Conservation (phyloP, 1,140 invertebrate species). For the Aethina tumida region DNA sequence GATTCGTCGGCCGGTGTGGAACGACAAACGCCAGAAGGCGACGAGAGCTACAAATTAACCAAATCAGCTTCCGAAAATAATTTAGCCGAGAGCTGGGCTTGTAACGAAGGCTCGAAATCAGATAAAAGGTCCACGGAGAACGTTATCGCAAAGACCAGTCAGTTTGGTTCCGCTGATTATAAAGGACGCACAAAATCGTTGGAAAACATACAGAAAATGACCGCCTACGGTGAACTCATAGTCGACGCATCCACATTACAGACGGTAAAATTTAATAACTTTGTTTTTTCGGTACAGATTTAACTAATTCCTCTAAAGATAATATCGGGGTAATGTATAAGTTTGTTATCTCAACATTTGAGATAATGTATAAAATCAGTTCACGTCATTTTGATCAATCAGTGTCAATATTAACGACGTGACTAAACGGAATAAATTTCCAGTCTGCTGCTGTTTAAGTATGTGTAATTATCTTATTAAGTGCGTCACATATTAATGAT, state of each 20-base stretch:
- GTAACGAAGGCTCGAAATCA: conserved; percentile 20
- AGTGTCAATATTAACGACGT: neutral
- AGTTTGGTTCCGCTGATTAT: conserved; percentile 14
- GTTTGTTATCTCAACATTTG: conserved; percentile 1
- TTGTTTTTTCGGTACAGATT: neutral
- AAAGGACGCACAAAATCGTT: conserved; percentile 27
- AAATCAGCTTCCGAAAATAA: conserved; percentile 29
- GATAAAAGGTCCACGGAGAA: conserved; percentile 12
- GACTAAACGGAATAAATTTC: too few species aligned
- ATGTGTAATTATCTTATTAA: too few species aligned
- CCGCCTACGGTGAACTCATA: conserved; percentile 41
- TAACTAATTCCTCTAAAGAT: neutral
- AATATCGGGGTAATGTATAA: neutral
- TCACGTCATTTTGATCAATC: neutral
- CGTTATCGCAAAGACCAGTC: conserved; percentile 17
- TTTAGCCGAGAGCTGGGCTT: conserved; percentile 28
- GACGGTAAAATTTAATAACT: neutral
- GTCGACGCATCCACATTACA: conserved; percentile 32
- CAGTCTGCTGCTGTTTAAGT: too few species aligned
- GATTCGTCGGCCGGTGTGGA: conserved; percentile 11
- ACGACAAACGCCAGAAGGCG: conserved; percentile 23
- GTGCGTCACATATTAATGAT: too few species aligned
- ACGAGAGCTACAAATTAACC: conserved; percentile 21
- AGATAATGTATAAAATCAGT: neutral
- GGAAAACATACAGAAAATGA: conserved; percentile 35